Base-by-base conservation (phyloP, 2,888 invertebrate species). In the Agonopterix subpropinquella region DNA sequence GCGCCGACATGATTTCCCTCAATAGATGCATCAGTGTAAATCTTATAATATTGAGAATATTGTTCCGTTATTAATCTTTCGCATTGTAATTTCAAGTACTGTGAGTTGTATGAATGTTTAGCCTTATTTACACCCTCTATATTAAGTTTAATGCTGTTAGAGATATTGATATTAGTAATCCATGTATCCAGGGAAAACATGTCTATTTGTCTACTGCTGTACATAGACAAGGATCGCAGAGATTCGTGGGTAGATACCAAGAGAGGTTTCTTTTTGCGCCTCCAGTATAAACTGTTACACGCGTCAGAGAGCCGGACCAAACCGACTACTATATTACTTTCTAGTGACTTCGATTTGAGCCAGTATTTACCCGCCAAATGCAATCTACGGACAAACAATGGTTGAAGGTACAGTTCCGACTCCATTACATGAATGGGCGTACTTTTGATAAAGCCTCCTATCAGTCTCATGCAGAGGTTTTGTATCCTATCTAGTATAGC, bases 391-490 rank as follows among this genome's bases (percentile, higher is more conserved):
- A 46, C 11, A 39, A n/a, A 7, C 15, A 46, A 28, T 9, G 46
- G 46, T 36, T 8, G 36, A 36, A 28, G 35, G 49, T 44, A 47
- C 4, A 56, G 36, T 18, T 56, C 56, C 37, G 35, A 45, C 11
- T 56, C 51, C 56, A 56, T 54, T 4, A 50, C 56, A 45, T 54
- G 53, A 10, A 56, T 51, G n/a, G 54, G 53, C 11, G 51, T 53
- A 7, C 39, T 44, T 11, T 48, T 49, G 3, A 53, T 43, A 49
- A 52, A 56, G 0, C 56, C 52, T 37, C 56, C 52, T 37, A 52
- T 56, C 7, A 52, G 11, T 11, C 55, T 48, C 49, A 52, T 39
- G 1, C 45, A 41, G 28, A 48, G 47, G 37, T 56, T 56, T 42
- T 56, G 56, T 2, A 53, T 8, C 41, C 36, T 43, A 11, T 53